Evolutionary conservation across 2,113 vertebrate genomes (phyloP).

Genomic region (Agelaius phoeniceus): DNA sequence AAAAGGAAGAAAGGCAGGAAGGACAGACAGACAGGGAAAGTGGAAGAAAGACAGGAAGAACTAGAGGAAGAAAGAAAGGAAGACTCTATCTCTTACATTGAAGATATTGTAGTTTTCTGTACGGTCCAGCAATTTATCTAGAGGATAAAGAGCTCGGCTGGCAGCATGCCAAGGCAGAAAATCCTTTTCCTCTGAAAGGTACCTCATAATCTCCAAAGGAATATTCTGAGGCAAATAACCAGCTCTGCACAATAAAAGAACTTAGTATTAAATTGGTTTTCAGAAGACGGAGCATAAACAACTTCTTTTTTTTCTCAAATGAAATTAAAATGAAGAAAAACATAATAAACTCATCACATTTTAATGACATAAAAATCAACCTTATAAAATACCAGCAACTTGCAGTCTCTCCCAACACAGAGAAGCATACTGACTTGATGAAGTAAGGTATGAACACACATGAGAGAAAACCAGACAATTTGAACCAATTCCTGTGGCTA

Average conservation of each 20-base stretch:
- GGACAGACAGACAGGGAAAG: too few species aligned
- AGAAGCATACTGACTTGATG: background rate
- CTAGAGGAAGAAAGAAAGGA: background rate
- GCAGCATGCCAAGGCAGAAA: constrained; percentile 98
- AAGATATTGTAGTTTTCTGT: constrained; percentile 94
- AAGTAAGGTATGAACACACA: background rate
- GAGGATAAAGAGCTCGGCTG: constrained; percentile 92
- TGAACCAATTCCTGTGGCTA: background rate
- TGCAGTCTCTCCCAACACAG: background rate
- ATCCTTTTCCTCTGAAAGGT: constrained; percentile 91
- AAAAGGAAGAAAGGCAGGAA: background rate
- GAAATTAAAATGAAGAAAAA: constrained; percentile 56
- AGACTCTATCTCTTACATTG: constrained; percentile 79
- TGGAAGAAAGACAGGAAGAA: background rate
- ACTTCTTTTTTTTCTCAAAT: background rate
- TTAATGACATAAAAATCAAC: background rate
- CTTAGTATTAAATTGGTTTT: constrained; percentile 59
- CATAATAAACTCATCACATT: constrained; percentile 12
- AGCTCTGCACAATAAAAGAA: constrained; percentile 80
- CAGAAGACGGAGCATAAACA: constrained; percentile 33
- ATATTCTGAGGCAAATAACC: constrained; percentile 95
- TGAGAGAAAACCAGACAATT: background rate
- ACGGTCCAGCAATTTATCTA: constrained; percentile 96
- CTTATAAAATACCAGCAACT: constrained; percentile 4
- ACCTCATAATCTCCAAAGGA: constrained; percentile 92